Base-by-base conservation (phyloP, 2,888 invertebrate genomes). In the Nemurella pictetii region DNA sequence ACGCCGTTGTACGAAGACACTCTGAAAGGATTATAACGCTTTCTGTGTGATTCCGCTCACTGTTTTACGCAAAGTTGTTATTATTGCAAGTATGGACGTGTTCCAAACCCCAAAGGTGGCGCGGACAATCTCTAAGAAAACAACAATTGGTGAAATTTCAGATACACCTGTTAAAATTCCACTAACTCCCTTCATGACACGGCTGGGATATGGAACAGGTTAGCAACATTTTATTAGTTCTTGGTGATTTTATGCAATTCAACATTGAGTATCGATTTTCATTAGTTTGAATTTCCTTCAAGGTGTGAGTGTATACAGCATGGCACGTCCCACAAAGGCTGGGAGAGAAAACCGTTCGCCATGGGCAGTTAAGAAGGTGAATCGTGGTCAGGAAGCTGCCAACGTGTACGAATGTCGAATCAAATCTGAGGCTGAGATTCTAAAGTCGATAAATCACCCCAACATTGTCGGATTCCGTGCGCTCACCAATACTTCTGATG, bases 311-410 rank as follows among this genome's bases (percentile, higher is more conserved):
- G 96, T 97, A 0, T 96, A 95, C 90, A 94, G 95, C 87, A 89
- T 96, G 86, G 92, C 95, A 85, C 92, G 96, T 86, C 95, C 95
- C 0, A 95, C 96, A 0, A 91, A 92, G 87, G 92, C 92, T 0
- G 94, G 95, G 7, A 78, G 9, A 15, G 92, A 93, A 87, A 90
- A 92, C 0, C 92, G 94, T n/a, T 97, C 97, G 0, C 97, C 97
- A 0, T 97, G 97, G 97, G 97, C 96, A 0, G 91, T 97, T 0
- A 97, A 97, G 89, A 94, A 95, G 90, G 89, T 96, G 0, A 93
- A 93, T 87, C 92, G 91, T 83, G 90, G 90, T 0, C 91, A 91
- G 26, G 92, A 91, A 87, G 86, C 12, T 7, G 26, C 20, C 25
- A 28, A 88, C 5, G 87, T 87, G 0, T 87, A 88, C 80, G 90